phyloP scores from a whole-genome alignment of 2,797 vertebrate genomes.

The Centroberyx gerrardi region DNA sequence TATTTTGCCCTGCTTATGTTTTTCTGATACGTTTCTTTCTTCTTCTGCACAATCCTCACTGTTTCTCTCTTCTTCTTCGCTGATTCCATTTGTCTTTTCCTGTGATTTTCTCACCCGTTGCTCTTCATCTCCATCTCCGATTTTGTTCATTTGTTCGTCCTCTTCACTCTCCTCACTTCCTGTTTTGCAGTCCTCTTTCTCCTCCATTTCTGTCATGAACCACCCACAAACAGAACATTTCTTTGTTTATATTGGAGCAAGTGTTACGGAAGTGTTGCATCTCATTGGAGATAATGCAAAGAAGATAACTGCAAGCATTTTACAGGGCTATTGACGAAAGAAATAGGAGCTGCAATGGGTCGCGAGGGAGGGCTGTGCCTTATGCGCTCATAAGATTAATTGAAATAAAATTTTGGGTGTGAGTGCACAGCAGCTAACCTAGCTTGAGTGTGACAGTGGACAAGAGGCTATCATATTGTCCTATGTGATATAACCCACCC shows the following conservation, averaged over 20 bases:
- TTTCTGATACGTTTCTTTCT: slow-evolving; percentile 6
- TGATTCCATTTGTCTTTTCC: neutral
- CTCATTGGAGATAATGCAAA: neutral
- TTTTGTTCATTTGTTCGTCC: slow-evolving; percentile 32
- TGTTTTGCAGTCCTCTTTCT: slow-evolving; percentile 27
- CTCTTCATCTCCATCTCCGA: slow-evolving; percentile 27
- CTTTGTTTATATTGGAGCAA: neutral
- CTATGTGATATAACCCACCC: too few species aligned
- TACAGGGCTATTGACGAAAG: neutral
- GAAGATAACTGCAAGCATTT: neutral
- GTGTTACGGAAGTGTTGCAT: neutral
- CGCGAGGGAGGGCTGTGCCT: too few species aligned
- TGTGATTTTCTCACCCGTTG: slow-evolving; percentile 16
- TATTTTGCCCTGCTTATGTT: neutral
- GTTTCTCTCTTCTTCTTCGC: neutral
- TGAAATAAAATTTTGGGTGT: too few species aligned
- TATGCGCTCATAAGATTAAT: too few species aligned
- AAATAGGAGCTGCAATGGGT: neutral
- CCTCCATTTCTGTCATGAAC: slow-evolving; percentile 38
- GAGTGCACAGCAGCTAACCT: too few species aligned
- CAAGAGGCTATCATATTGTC: too few species aligned
- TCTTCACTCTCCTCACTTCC: slow-evolving; percentile 53
- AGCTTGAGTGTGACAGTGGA: too few species aligned
- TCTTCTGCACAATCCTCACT: slow-evolving; percentile 59
- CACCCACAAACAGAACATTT: slow-evolving; percentile 4